phyloP scores from a whole-genome alignment of 2,888 invertebrate species.

The Trichopoda pennipes region DNA sequence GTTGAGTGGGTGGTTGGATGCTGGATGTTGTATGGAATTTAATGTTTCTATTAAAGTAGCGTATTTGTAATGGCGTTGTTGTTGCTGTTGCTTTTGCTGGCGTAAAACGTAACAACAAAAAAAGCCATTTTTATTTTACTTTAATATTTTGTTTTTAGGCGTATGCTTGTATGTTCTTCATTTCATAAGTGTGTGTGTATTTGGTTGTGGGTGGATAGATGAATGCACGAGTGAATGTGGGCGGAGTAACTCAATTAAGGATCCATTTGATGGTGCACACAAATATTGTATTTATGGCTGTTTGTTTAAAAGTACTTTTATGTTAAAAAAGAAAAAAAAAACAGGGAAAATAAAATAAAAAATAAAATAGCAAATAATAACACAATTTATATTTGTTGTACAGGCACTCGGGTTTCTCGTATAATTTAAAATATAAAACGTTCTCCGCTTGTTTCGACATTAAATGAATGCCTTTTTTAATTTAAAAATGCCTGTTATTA shows the following conservation, averaged over 20 bases:
- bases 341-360: background rate
- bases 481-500: constrained; percentile 54
- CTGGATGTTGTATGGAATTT: background rate
- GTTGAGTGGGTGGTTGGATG: constrained; percentile 31
- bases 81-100: constrained; percentile 12
- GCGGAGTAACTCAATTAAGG: constrained; percentile 82
- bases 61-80: constrained; percentile 23
- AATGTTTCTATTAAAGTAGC: constrained; percentile 24
- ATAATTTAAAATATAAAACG: constrained; percentile 58
- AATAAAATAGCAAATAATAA: constrained; percentile 39
- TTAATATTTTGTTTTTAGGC: constrained; percentile 55
- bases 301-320: constrained; percentile 59
- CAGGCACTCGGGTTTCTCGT: constrained; percentile 29
- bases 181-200: constrained; percentile 33
- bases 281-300: constrained; percentile 68
- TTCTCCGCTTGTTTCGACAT: constrained; percentile 54
- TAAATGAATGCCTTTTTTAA: constrained; percentile 45
- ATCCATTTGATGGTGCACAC: constrained; percentile 81
- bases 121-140: constrained; percentile 59
- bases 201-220: constrained; percentile 45
- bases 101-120: constrained; percentile 37
- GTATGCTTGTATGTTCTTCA: constrained; percentile 40
- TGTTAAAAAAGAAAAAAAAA: constrained; percentile 52
- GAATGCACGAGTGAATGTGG: constrained; percentile 71
- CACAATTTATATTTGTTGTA: constrained; percentile 63